A percentile compares a stretch with the other conserved stretches of the same genome.
Evolutionary conservation across 2,113 vertebrate species (phyloP).

Genomic region (Trachemys scripta): DNA sequence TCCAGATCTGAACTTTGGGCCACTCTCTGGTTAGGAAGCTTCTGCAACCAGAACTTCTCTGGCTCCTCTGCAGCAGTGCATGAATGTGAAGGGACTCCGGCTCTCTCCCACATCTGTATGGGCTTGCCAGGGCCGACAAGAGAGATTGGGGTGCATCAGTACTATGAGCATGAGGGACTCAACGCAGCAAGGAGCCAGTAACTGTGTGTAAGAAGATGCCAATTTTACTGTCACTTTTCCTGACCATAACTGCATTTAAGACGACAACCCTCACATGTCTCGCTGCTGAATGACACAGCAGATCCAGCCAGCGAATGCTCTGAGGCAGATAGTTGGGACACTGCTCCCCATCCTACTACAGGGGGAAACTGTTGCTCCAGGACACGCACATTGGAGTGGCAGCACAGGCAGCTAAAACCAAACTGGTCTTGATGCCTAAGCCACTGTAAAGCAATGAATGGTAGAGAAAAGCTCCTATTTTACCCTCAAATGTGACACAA

Average conservation of each 20-base stretch:
- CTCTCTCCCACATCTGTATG: accelerated
- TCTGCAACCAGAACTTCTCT: not conserved
- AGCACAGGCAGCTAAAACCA: not conserved
- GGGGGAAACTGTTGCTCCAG: constrained; percentile 57
- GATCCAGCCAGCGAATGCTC: constrained; percentile 45
- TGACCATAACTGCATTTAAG: constrained; percentile 44
- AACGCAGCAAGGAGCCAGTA: constrained; percentile 7
- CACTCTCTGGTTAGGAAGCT: not conserved
- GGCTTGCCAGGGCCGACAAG: not conserved
- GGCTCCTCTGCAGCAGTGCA: not conserved
- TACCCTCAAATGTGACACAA: not conserved
- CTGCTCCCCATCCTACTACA: constrained; percentile 13
- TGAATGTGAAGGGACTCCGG: accelerated
- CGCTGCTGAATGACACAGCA: constrained; percentile 62
- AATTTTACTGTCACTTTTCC: constrained; percentile 55
- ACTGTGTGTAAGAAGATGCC: constrained; percentile 1
- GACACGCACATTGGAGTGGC: constrained; percentile 15
- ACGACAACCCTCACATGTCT: constrained; percentile 49
- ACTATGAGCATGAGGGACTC: not conserved
- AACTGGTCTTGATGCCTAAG: not conserved
- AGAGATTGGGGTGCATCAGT: not conserved
- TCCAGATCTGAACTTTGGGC: not conserved
- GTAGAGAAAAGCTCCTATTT: not conserved
- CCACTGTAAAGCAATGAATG: not conserved
- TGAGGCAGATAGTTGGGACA: constrained; percentile 59